Percentiles rank a stretch among this genome's conserved stretches.
Evolutionary conservation across 2,797 vertebrate species (phyloP).

Genomic region (Decapterus maruadsi): DNA sequence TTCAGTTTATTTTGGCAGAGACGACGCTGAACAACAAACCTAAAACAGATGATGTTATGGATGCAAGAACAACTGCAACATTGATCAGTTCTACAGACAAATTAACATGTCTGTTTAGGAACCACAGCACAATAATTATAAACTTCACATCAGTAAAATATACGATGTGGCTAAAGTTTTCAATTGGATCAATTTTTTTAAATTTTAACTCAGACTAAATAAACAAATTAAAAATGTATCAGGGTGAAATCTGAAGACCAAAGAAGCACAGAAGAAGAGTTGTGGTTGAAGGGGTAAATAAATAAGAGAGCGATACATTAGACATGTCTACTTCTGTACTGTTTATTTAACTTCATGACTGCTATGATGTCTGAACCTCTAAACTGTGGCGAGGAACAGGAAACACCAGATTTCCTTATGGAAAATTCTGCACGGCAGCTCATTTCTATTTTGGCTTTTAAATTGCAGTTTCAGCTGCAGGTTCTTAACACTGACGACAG

Average conservation of each 20-base stretch:
- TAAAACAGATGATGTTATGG: neutral
- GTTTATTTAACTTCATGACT: conserved; percentile 37
- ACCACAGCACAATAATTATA: too few species aligned
- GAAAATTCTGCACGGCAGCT: conserved; percentile 41
- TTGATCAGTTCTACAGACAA: neutral
- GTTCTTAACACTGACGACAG: conserved; percentile 31
- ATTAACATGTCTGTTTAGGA: neutral
- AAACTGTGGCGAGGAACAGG: conserved; percentile 56
- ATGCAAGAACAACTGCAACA: neutral
- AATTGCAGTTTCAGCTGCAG: conserved; percentile 48
- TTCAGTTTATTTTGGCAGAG: neutral
- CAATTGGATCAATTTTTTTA: too few species aligned
- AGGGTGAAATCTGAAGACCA: neutral
- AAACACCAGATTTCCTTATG: conserved; percentile 62
- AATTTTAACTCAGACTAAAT: too few species aligned
- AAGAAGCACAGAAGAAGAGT: neutral
- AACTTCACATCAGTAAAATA: too few species aligned
- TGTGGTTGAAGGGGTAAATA: neutral
- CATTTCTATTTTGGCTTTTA: conserved; percentile 65
- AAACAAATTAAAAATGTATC: neutral
- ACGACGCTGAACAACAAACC: neutral
- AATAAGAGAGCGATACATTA: neutral
- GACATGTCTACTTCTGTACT: neutral
- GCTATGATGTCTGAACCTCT: conserved; percentile 7
- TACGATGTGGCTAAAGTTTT: too few species aligned